Evolutionary conservation across 2,888 invertebrate species (phyloP).

Genomic region (Leptinotarsa haldemani): DNA sequence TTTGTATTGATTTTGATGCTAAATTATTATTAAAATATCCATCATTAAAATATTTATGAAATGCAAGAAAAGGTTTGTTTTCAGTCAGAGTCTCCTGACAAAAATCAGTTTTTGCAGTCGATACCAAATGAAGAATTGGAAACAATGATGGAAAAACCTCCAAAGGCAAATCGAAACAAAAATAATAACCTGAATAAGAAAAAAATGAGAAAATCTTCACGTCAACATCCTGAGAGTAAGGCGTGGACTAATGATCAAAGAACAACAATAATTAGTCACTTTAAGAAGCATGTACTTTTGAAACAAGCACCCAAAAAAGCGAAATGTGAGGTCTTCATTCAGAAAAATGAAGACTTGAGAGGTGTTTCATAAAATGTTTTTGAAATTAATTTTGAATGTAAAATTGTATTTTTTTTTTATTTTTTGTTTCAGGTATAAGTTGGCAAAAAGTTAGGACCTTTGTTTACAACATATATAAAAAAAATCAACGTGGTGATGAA

Average conservation of each 20-base stretch:
- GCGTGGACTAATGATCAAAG: background rate
- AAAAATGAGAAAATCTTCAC: background rate
- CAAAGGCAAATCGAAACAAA: background rate
- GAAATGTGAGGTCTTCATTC: background rate
- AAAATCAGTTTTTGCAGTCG: conserved; percentile 8
- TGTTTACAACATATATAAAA: background rate
- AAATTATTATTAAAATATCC: no score
- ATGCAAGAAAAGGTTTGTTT: no score
- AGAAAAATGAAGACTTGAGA: background rate
- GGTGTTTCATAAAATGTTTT: background rate
- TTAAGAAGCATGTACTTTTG: background rate
- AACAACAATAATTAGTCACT: background rate
- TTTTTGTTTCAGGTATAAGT: background rate
- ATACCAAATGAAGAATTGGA: conserved; percentile 18
- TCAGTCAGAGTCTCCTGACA: no score
- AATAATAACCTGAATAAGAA: background rate
- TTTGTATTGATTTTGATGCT: no score
- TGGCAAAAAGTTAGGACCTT: background rate
- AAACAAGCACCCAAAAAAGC: background rate
- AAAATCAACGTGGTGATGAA: background rate
- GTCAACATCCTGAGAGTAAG: background rate
- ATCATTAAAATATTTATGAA: no score
- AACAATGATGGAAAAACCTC: background rate
- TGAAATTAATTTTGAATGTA: background rate
- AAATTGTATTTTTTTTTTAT: background rate